Base-by-base conservation (phyloP, 2,113 vertebrate species). In the Chloropsis cyanopogon region DNA sequence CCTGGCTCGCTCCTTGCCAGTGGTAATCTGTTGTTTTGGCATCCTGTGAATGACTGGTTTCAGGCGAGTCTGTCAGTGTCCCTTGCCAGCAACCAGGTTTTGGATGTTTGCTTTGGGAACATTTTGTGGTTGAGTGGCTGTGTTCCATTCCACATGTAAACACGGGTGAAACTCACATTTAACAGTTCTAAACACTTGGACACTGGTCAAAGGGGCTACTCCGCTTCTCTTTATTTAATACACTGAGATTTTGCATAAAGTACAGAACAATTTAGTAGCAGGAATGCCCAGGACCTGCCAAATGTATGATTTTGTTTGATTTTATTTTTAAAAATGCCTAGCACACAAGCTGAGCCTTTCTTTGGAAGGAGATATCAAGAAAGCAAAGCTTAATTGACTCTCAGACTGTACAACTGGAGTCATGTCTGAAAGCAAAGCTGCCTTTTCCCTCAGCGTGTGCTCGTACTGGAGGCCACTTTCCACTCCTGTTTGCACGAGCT, bases 91-190 rank as follows among this genome's bases (percentile, higher is more conserved):
- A 88, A 24, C 88, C 96, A 96, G 95, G 93, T 92, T 97, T 95
- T 95, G 85, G 91, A 96, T 97, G 90, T 97, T 97, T 97, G 96
- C 94, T 96, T 97, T 97, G 96, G 96, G 97, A 97, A 93, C 88
- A 33, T 95, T 97, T 96, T 96, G 97, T 97, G 92, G 86, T 73
- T 33, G 88, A 78, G 68, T 96, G 96, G 96, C 83, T 64, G 80
- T 79, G 71, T 56, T 96, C 95, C 97, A 97, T 82, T 95, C 96
- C 97, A 92, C 97, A 97, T 96, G 97, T 97, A 97, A 97, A 97
- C 96, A 97, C 5, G 21, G 86, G 92, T 50, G 53, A 94, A 94
- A 90, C 85, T 93, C 72, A 47, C 86, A 93, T 94, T 94, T 85
- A 96, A n/a, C 96, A 94, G 94, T 82, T 92, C 96, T 96, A 95